These are phyloP conservation scores for Notodonta ziczac DNA, from an alignment of 2,888 invertebrate species.

Conservation along the genomic window DNA sequence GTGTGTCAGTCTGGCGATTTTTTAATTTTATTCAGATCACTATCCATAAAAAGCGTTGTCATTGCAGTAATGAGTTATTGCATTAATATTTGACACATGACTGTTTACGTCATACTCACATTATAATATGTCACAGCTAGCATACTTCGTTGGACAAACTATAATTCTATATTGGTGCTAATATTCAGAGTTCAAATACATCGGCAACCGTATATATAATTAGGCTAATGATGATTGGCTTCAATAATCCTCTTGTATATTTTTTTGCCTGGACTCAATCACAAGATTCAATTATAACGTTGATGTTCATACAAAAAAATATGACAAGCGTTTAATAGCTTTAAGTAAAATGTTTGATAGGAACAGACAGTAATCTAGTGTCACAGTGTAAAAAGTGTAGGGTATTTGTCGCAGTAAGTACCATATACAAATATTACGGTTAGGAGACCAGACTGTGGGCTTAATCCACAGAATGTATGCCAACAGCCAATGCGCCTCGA, in stretches of 20 bases:
- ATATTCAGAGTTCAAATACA: slow-evolving; percentile 31
- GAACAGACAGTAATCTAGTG: slow-evolving; percentile 43
- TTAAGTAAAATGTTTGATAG: slow-evolving; percentile 47
- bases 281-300: slow-evolving; percentile 33
- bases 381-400: slow-evolving; percentile 43
- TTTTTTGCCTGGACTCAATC: slow-evolving; percentile 34
- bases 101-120: background rate
- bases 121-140: background rate
- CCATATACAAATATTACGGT: slow-evolving; percentile 62
- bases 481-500: slow-evolving; percentile 48
- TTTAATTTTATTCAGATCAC: too few relatives aligned
- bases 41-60: background rate
- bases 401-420: slow-evolving; percentile 44
- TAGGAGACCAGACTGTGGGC: slow-evolving; percentile 50
- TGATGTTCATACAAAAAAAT: slow-evolving; percentile 34
- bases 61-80: background rate
- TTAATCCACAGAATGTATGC: slow-evolving; percentile 60
- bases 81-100: background rate
- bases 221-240: slow-evolving; percentile 40
- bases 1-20: too few relatives aligned
- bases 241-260: slow-evolving; percentile 15
- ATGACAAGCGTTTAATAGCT: slow-evolving; percentile 40
- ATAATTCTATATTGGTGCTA: background rate
- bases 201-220: slow-evolving; percentile 33
- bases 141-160: background rate